Base-by-base conservation (phyloP, 2,797 vertebrate genomes). In the Esox lucius region DNA sequence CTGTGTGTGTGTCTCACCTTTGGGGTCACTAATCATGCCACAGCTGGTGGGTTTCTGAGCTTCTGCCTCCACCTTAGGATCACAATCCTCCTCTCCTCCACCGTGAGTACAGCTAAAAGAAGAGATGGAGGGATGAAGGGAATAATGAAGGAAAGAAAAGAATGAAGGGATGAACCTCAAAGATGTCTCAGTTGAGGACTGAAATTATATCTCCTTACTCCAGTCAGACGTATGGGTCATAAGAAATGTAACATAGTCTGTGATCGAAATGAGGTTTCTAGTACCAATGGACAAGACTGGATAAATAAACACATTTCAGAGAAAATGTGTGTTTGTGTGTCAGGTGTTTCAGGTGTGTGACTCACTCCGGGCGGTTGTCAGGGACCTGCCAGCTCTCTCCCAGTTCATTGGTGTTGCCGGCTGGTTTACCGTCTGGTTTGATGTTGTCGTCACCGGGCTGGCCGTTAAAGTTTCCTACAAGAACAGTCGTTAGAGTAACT, bases 311-410 rank as follows among this genome's bases (percentile, higher is more conserved):
- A 46, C 3, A 59, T 3, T 12, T 22, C 4, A 24, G 2, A 11
- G 22, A 56, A 59, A 12, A 59, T n/a, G 9, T 9, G n/a, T 53
- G 49, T 39, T 39, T 46, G 42, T 46, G 42, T 46, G 2, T 35
- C 5, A 33, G 2, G 33, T 35, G 42, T 46, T 4, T 46, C 26
- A 24, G 13, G 24, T 16, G 68, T 42, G 26, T 59, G 46, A 94
- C 96, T 84, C 90, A 97, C 96, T 93, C 75, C 0, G 92, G 93
- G 61, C 91, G 87, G 6, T 94, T 87, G 73, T 95, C 92, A 19
- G 91, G 84, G 31, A 97, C 94, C 78, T 91, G 87, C 96, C 96
- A 98, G 81, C 96, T 98, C 83, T 95, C 91, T 78, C 96, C 96
- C 35, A 97, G 91, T 16, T 95, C 92, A 11, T 85, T 94, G 71